These are phyloP conservation scores for Coleophora flavipennella DNA, from an alignment of 2,888 invertebrate genomes.

Conservation along the genomic window DNA sequence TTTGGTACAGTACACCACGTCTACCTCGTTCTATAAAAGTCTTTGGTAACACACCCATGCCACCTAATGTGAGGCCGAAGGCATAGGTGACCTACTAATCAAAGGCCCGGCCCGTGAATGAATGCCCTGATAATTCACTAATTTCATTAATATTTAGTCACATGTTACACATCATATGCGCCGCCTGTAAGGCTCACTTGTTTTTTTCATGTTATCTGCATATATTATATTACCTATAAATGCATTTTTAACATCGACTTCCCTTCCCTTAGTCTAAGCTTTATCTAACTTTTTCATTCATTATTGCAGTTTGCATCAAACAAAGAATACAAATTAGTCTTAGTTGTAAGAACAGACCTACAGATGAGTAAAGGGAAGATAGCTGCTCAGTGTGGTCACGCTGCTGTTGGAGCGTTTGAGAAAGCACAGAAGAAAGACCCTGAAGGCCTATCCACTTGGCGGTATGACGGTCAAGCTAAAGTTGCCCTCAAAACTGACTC, in stretches of 20 bases:
- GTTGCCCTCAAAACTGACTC: slow-evolving; percentile 88
- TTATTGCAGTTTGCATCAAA: slow-evolving; percentile 49
- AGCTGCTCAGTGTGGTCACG: slow-evolving; percentile 95
- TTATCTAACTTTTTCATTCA: slow-evolving; percentile 1
- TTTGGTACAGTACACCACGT: too few species aligned
- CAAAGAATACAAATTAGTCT: slow-evolving; percentile 83
- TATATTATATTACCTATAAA: too few species aligned
- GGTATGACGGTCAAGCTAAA: slow-evolving; percentile 86
- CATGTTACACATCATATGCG: too few species aligned
- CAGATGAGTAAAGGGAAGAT: slow-evolving; percentile 97
- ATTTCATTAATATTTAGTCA: too few species aligned
- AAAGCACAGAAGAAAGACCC: slow-evolving; percentile 76
- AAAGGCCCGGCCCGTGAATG: too few species aligned
- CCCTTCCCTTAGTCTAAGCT: neutral
- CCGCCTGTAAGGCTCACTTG: too few species aligned
- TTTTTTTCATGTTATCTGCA: too few species aligned
- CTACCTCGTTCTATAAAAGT: too few species aligned
- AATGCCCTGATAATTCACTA: too few species aligned
- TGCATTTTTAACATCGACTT: neutral
- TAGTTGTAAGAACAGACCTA: slow-evolving; percentile 90
- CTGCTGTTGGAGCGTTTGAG: slow-evolving; percentile 90
- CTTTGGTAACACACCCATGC: too few species aligned
- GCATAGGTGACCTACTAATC: too few species aligned
- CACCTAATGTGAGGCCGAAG: too few species aligned
- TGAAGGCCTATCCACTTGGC: slow-evolving; percentile 71